A percentile compares a stretch with the other conserved stretches of the same genome.
These are phyloP conservation scores for Rhabditoides inermis DNA, from an alignment of 2,888 invertebrate genomes.

Conservation along the genomic window DNA sequence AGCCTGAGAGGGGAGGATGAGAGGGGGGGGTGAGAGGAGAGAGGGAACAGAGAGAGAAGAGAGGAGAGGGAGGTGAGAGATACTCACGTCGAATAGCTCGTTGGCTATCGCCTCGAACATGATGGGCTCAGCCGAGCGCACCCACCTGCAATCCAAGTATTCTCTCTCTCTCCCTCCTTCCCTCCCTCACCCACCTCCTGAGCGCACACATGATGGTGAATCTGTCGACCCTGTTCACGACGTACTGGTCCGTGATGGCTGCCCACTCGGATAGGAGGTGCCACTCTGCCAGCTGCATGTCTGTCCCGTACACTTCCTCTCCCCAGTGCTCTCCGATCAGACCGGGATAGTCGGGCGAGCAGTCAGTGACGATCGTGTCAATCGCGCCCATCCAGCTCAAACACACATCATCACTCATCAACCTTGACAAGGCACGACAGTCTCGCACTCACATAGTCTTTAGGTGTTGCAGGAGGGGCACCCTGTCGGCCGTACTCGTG, in stretches of 20 bases:
- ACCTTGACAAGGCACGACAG: neutral
- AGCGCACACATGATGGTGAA: constrained; percentile 12
- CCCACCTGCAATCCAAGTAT: neutral
- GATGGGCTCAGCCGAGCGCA: constrained; percentile 5
- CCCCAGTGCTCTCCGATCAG: constrained; percentile 7
- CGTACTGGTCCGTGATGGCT: constrained; percentile 3
- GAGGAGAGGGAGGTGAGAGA: neutral
- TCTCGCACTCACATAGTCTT: neutral
- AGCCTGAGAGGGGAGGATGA: neutral
- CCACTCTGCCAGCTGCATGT: constrained; percentile 15
- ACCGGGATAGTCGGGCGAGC: constrained; percentile 8
- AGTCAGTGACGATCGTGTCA: constrained; percentile 12
- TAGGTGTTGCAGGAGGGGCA: neutral
- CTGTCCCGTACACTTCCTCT: neutral
- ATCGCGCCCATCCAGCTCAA: constrained; percentile 2
- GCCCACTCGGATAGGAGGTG: constrained; percentile 17
- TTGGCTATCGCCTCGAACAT: constrained; percentile 12
- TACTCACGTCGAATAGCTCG: constrained; percentile 17
- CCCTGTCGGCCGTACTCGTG: neutral
- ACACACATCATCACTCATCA: neutral
- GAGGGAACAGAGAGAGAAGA: neutral
- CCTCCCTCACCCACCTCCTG: constrained; percentile 10
- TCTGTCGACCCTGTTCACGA: constrained; percentile 15
- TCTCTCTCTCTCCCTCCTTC: no score
- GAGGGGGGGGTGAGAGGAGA: neutral